Base-by-base conservation (phyloP, 2,797 vertebrate genomes). In the Anas capensis region DNA sequence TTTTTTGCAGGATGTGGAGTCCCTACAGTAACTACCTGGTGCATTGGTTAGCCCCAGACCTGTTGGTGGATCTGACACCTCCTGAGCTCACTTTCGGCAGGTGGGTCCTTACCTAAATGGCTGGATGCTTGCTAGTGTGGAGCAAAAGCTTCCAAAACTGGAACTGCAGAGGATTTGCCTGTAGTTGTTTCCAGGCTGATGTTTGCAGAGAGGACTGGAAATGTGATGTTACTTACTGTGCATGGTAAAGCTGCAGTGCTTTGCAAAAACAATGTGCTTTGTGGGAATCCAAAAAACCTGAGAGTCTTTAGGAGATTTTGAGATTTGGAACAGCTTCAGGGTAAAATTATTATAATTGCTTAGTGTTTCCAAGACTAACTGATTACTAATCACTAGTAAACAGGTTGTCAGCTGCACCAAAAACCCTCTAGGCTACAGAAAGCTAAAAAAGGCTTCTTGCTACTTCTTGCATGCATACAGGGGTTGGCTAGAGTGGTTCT, bases 111-210 rank as follows among this genome's bases (percentile, higher is more conserved):
- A 44, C 46, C 40, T 33, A 34, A 64, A 31, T 15, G 16, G 62
- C 3, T 20, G 23, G 29, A 23, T 91, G 1, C n/a, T 90, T 20
- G 15, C 23, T 46, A 16, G 5, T 69, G 51, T 80, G 69, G 57
- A 90, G 61, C 44, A 58, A 48, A 76, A 46, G 38, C 21, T 81
- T 88, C 79, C 72, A 33, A 65, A 62, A 86, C 53, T 11, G 8
- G 71, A 76, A 46, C 56, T 69, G 61, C 70, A 70, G 82, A 85
- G 73, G 3, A 10, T 89, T 94, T 3, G 5, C 27, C 51, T 73
- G 17, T 56, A 79, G 92, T 94, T 96, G 29, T 70, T 95, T 95
- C 95, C 44, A 51, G 84, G 36, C 21, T 68, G 29, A 60, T 51
- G 44, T 11, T 65, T 94, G 68, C 57, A 94, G 80, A 34, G 40